Evolutionary conservation across 2,797 vertebrate species (phyloP).

Genomic region (Thripadectes ignobilis): DNA sequence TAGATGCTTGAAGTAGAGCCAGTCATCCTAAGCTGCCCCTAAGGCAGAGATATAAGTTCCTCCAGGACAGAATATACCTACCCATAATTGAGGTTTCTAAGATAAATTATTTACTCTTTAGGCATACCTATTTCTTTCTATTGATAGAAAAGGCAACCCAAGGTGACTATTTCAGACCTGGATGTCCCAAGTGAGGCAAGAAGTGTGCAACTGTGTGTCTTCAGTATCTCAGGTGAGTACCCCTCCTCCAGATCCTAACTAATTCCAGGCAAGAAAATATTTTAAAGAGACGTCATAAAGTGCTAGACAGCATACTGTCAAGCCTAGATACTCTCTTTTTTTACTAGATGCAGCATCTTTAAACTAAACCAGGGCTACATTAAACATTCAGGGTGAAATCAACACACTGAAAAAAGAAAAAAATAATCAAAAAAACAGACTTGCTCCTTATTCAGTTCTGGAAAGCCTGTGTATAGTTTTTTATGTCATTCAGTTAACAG

Average conservation of each 20-base stretch:
- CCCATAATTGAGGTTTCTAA: background rate
- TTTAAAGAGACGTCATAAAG: background rate
- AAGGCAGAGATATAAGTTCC: background rate
- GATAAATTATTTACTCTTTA: background rate
- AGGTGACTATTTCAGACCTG: background rate
- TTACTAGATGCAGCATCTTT: background rate
- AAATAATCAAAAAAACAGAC: background rate
- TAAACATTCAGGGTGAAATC: background rate
- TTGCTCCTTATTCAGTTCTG: background rate
- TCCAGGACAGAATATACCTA: background rate
- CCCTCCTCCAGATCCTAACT: background rate
- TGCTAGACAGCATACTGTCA: background rate
- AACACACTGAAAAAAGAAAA: background rate
- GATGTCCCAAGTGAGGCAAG: background rate
- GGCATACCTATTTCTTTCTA: background rate
- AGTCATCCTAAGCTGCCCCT: background rate
- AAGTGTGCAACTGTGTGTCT: background rate
- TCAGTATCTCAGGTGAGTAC: background rate
- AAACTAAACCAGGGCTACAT: background rate
- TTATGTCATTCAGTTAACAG: background rate
- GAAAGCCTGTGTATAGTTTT: background rate
- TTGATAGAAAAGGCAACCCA: background rate
- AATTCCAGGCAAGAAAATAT: background rate
- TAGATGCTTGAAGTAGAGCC: background rate
- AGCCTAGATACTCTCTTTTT: background rate